Conservation (phyloP, 1,140 invertebrate genomes). For the Wasmannia auropunctata region DNA sequence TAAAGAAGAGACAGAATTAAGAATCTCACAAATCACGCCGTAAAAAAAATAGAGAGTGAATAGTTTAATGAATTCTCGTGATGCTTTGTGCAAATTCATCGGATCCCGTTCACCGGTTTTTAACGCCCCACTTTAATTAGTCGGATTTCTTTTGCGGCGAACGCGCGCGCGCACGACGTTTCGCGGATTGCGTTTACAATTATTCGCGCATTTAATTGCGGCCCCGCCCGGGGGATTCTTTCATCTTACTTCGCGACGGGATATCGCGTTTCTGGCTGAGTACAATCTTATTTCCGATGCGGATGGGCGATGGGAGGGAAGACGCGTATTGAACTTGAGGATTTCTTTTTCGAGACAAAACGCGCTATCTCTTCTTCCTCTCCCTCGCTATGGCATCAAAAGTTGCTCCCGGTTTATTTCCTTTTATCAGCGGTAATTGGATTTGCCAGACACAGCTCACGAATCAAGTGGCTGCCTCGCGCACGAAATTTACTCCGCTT, state of each 20-base stretch:
- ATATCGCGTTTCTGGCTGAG: conserved; percentile 48
- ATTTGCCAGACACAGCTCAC: conserved; percentile 55
- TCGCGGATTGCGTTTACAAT: conserved; percentile 50
- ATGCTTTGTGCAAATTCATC: conserved; percentile 19
- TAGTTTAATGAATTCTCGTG: conserved; percentile 26
- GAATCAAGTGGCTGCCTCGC: conserved; percentile 42
- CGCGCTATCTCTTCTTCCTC: conserved; percentile 40
- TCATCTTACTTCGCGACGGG: conserved; percentile 25
- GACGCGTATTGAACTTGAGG: conserved; percentile 52
- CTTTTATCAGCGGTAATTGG: conserved; percentile 57
- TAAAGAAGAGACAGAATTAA: not conserved
- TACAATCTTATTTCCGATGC: conserved; percentile 48
- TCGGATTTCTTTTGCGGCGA: conserved; percentile 40
- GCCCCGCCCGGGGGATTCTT: conserved; percentile 2
- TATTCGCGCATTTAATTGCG: conserved; percentile 54
- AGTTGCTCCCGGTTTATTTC: conserved; percentile 54
- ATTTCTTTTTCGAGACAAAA: conserved; percentile 56
- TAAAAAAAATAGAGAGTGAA: conserved; percentile 5
- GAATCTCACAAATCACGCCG: not conserved
- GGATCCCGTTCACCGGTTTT: not conserved
- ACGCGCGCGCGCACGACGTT: too few relatives aligned
- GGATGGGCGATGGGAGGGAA: too few relatives aligned
- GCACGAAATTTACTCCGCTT: conserved; percentile 33
- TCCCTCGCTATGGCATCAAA: conserved; percentile 42
- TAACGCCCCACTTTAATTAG: conserved; percentile 45